Evolutionary conservation across 2,113 vertebrate genomes (phyloP).

Genomic region (Boleophthalmus pectinirostris): DNA sequence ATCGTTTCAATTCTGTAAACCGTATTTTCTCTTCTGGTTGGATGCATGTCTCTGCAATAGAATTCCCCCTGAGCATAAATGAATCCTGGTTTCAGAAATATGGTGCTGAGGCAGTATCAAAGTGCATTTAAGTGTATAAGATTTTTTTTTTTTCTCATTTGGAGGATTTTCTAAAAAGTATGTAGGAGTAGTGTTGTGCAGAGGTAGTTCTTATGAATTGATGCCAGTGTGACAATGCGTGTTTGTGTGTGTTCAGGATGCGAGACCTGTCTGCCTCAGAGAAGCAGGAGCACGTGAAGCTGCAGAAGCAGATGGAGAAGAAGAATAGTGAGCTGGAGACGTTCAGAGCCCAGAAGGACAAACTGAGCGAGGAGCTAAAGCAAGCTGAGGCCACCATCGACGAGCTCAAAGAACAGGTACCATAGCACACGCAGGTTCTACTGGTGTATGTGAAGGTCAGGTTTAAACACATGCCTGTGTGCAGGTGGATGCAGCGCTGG

Average conservation of each 20-base stretch:
- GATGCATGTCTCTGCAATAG: no score
- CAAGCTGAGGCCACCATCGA: constrained; percentile 89
- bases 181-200: no score
- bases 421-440: background rate
- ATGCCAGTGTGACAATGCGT: no score
- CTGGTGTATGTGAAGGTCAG: background rate
- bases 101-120: no score
- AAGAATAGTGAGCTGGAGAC: constrained; percentile 91
- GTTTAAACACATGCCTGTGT: background rate
- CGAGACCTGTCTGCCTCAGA: constrained; percentile 92
- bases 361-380: constrained; percentile 88
- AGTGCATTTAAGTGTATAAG: no score
- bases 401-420: constrained; percentile 96
- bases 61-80: no score
- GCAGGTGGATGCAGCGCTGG: constrained; percentile 94
- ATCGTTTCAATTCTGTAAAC: no score
- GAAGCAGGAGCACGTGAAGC: constrained; percentile 95
- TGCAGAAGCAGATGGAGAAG: constrained; percentile 98
- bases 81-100: no score
- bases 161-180: no score
- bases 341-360: constrained; percentile 90
- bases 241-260: constrained; percentile 80
- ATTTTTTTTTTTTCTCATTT: no score
- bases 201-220: no score
- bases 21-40: no score